Evolutionary conservation across 2,888 invertebrate genomes (phyloP).

Genomic region (Cheiracanthium punctorium): DNA sequence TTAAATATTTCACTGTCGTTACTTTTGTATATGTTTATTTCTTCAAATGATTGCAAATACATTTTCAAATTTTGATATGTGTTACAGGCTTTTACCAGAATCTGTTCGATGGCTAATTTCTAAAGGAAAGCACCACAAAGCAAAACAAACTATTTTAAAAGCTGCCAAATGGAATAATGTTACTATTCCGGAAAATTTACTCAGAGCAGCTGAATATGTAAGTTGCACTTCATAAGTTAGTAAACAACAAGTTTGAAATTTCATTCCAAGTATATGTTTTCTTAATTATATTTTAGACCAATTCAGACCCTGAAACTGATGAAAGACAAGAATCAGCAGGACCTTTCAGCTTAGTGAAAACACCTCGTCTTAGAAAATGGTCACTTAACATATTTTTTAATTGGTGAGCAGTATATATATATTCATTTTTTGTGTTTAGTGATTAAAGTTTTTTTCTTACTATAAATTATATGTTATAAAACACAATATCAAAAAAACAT

Average conservation of each 20-base stretch:
- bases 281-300: constrained; percentile 30
- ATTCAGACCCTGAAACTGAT: constrained; percentile 29
- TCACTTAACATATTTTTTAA: constrained; percentile 84
- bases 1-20: too few species aligned
- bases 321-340: constrained; percentile 36
- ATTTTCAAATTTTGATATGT: too few species aligned
- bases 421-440: too few species aligned
- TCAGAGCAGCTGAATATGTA: constrained; percentile 66
- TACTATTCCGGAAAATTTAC: constrained; percentile 56
- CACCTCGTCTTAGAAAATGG: constrained; percentile 82
- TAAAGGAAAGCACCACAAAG: constrained; percentile 49
- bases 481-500: too few species aligned
- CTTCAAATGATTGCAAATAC: too few species aligned
- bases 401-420: constrained; percentile 70
- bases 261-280: too few species aligned
- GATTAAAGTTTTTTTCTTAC: too few species aligned
- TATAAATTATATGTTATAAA: too few species aligned
- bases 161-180: constrained; percentile 67
- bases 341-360: constrained; percentile 77
- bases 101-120: constrained; percentile 68
- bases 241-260: too few species aligned
- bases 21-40: too few species aligned
- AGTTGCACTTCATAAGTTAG: background rate
- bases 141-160: constrained; percentile 54
- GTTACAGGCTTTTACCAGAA: constrained; percentile 63